Evolutionary conservation across 2,113 vertebrate genomes (phyloP), one percentile per base, ranked within the genome.

Genomic region (Cygnus buccinator): DNA sequence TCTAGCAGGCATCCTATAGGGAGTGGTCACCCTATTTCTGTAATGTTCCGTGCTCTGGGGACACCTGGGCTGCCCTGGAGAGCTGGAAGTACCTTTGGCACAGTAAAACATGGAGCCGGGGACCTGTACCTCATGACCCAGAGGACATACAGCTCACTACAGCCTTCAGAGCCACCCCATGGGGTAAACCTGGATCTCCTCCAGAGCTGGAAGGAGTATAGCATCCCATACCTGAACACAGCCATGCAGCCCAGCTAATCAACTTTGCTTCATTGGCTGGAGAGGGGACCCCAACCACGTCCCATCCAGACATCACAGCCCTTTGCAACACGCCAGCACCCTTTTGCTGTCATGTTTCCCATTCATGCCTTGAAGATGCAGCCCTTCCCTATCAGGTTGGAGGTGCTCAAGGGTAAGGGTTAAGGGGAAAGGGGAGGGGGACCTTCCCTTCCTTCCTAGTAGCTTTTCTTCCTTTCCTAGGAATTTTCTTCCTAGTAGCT

Each of bases 181-280:
- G 28, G 9, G 2, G 12, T 77, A 71, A 68, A 29, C 9, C 2
- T 13, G 13, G 6, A 7, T 23, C 22, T n/a, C 16, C 20, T 59
- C 21, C 29, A 65, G 28, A 31, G 37, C 19, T 65, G 13, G 9
- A 50, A 87, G 11, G 25, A 63, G 2, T 18, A 11, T 22, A 68
- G 8, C 8, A 57, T 29, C 43, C 29, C 13, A 10, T 18, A 80
- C 2, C 3, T 25, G 22, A 73, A 57, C 23, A 52, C 6, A 70
- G 19, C 3, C 23, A 10, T 1, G 1, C 19, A 54, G 1, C 2
- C 15, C 18, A 28, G 14, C 2, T 67, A 52, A 25, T 14, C 18
- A 54, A 9, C 12, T 79, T 71, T 75, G 2, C 3, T 44, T 75
- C 4, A n/a, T 63, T 71, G 61, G 4, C 31, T 77, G 9, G 10